Percentiles rank a stretch among this genome's conserved stretches.
These are phyloP conservation scores for Vannuccia rotundouncinata DNA, from an alignment of 2,888 invertebrate genomes.

Conservation along the genomic window DNA sequence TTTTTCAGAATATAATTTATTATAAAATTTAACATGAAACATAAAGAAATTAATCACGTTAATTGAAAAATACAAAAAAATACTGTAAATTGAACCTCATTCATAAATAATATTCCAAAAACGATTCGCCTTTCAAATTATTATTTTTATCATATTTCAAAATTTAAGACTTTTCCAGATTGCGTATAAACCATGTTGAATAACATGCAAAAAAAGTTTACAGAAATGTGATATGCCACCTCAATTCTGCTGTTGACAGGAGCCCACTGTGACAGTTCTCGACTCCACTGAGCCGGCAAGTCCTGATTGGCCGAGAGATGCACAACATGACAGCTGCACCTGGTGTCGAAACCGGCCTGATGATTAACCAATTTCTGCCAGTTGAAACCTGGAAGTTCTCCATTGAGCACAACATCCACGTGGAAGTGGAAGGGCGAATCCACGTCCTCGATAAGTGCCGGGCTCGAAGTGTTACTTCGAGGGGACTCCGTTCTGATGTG, in stretches of 20 bases:
- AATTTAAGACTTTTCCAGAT: too few relatives aligned
- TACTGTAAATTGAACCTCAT: too few relatives aligned
- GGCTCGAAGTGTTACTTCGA: background rate
- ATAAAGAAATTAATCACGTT: too few relatives aligned
- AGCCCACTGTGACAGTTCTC: background rate
- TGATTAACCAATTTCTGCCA: background rate
- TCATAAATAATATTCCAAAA: too few relatives aligned
- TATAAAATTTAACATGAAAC: too few relatives aligned
- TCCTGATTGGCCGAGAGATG: background rate
- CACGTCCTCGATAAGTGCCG: background rate
- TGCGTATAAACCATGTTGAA: too few relatives aligned
- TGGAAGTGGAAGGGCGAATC: background rate
- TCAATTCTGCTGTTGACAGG: background rate
- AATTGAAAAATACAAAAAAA: too few relatives aligned
- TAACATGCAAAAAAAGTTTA: too few relatives aligned
- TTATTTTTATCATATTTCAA: too few relatives aligned
- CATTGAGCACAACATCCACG: background rate
- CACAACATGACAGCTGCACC: background rate
- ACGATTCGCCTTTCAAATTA: too few relatives aligned
- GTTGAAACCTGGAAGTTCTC: background rate
- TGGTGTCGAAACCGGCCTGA: background rate
- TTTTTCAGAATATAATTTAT: too few relatives aligned
- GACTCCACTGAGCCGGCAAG: background rate
- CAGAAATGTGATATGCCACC: too few relatives aligned
- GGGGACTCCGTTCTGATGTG: background rate